Evolutionary conservation across 2,888 invertebrate species (phyloP), one percentile per base, ranked within the genome.

Genomic region (Coelopa pilipes): DNA sequence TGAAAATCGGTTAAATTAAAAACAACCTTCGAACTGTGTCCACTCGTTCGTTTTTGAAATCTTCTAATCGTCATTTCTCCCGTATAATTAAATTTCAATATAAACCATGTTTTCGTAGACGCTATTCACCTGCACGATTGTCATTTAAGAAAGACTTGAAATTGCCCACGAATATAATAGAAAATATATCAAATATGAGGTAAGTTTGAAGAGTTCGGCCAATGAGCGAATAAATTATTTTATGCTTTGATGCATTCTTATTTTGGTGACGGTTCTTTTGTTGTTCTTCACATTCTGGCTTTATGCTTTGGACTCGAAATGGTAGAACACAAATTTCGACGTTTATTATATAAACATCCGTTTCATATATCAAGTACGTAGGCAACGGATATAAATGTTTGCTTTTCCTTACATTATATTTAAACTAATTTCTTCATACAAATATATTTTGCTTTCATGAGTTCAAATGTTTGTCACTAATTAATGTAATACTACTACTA

Each of bases 141-240:
- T 94, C 94, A 87, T 91, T 94, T 88, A 92, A 93, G 88, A 94
- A 94, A 90, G 93, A 94, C 88, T 91, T 94, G 89, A 93, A 92
- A 90, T 90, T 93, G 85, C 91, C 93, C 82, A 92, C 93, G 86
- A 93, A 93, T 87, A 90, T 93, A 87, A 91, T 94, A 89, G 93
- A 93, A 89, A 93, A 91, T 89, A 88, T 92, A 83, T 91, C 89
- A 80, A 93, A 91, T 86, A 91, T 94, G 89, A 93, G 93, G 94
- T 94, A 90, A 91, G 91, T 88, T 59, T 76, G 15, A 12, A 49
- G 53, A 68, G 45, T 74, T 70, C 45, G 19, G 45, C 53, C 53
- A 53, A 15, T 15, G 53, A 53, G n/a, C 13, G n/a, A 53, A 53
- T 13, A 53, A 53, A 15, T 53, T 53, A n/a, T 53, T 34, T 50